These are phyloP conservation scores for Corythaixoides concolor DNA, from an alignment of 2,113 vertebrate species.

Conservation along the genomic window DNA sequence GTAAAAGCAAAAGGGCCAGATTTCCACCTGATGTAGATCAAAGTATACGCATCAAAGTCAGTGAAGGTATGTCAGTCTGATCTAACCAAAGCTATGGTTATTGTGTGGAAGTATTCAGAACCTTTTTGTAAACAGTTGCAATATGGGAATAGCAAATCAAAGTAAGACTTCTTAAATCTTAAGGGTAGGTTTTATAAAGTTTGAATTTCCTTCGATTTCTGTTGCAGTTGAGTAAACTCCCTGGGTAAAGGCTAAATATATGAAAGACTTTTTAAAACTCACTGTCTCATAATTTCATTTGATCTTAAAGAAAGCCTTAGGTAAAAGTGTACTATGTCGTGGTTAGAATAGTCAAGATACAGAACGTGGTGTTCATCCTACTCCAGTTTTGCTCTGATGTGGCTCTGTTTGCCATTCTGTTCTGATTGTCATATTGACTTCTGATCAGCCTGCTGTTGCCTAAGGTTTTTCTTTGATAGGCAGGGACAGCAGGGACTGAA, in stretches of 20 bases:
- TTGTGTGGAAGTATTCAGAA: not conserved
- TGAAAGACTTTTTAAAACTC: not conserved
- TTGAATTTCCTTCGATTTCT: not conserved
- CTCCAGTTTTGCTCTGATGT: not conserved
- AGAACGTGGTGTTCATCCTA: not conserved
- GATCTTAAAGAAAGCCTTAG: constrained; percentile 5
- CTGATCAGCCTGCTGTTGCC: not conserved
- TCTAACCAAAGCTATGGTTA: not conserved
- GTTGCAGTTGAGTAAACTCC: not conserved
- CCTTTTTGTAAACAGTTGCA: not conserved
- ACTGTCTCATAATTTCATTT: constrained; percentile 5
- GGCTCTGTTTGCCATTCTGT: not conserved
- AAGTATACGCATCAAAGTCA: not conserved
- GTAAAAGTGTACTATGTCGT: not conserved
- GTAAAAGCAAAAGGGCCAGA: not conserved
- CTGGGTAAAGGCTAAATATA: not conserved
- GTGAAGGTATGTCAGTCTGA: not conserved
- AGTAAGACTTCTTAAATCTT: not conserved
- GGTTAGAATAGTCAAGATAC: not conserved
- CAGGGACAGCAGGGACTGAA: not conserved
- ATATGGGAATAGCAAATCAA: not conserved
- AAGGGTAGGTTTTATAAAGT: not conserved
- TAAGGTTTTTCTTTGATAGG: not conserved
- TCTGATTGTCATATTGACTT: constrained; percentile 17
- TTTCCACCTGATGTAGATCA: not conserved